These are phyloP conservation scores for Pelmatolapia mariae DNA, from an alignment of 2,113 vertebrate species.

Conservation along the genomic window DNA sequence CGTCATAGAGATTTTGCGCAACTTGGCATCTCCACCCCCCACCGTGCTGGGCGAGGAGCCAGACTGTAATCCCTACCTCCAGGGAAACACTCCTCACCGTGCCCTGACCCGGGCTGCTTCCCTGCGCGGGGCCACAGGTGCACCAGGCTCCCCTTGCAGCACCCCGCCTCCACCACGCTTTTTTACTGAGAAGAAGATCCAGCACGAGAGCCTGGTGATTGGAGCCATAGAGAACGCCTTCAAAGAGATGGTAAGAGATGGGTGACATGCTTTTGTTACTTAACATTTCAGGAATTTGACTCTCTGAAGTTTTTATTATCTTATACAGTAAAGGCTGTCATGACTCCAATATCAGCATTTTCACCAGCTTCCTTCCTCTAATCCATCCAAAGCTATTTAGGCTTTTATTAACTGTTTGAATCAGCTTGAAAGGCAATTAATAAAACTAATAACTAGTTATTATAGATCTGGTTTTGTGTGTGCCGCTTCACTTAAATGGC, in stretches of 20 bases:
- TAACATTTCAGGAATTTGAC: not conserved
- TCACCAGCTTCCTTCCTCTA: not conserved
- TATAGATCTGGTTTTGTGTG: not conserved
- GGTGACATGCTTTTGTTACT: not conserved
- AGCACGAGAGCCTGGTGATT: constrained; percentile 90
- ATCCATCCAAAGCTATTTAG: not conserved
- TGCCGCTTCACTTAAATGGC: not conserved
- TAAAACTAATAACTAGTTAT: not conserved
- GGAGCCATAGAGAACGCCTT: constrained; percentile 98
- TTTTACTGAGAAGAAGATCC: constrained; percentile 94
- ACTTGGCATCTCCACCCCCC: constrained; percentile 75
- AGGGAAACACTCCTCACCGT: constrained; percentile 67
- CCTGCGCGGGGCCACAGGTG: constrained; percentile 80
- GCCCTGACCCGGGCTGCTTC: constrained; percentile 87
- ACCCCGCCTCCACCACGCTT: constrained; percentile 83
- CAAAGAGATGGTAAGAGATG: constrained; percentile 88
- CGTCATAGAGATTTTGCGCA: constrained; percentile 85
- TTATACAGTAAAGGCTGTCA: not conserved
- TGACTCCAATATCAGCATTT: not conserved
- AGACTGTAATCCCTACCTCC: constrained; percentile 61
- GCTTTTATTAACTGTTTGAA: not conserved
- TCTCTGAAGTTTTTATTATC: not conserved
- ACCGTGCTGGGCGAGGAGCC: constrained; percentile 89
- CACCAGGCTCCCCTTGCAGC: constrained; percentile 80
- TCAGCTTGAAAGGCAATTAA: not conserved